Evolutionary conservation across 2,797 vertebrate genomes (phyloP), one percentile per base, ranked within the genome.

Genomic region (Peromyscus eremicus): DNA sequence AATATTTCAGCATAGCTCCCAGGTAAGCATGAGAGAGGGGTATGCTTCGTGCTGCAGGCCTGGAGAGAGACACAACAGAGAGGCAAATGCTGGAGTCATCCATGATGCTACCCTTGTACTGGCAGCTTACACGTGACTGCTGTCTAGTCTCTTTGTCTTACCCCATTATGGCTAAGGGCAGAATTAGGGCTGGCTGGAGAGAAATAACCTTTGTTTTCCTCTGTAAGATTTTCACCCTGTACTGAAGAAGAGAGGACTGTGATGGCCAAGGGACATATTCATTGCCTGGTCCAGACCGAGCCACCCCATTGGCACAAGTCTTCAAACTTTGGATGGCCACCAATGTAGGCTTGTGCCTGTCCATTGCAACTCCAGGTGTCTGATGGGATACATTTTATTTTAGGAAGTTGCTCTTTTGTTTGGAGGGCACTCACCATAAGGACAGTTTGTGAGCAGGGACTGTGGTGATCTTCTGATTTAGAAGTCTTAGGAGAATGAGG

Each of bases 321-420:
- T 29, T 4, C 6, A 71, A 32, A 37, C 66, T 80, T 66, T 34
- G 57, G 52, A 55, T 82, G 8, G 46, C 46, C 76, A 85, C 34
- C 68, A 79, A 68, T 0, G 2, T 9, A 3, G 8, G 13, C 27
- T n/a, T 17, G 0, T 10, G 8, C 3, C 43, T 46, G 16, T 27
- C 68, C 10, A 1, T 37, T 32, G 2, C 6, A 68, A 1, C 0
- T 6, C 80, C 1, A 46, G 46, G 75, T 37, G 71, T 92, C 60
- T 25, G 52, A 57, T 75, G 25, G 17, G 64, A 64, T 0, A 0
- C 2, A 1, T 83, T 60, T 91, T 70, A 43, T 79, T 84, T 70
- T 66, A 46, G 57, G 55, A 90, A 68, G 6, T 23, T 60, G 82
- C 37, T 89, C 62, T 70, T 73, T 93, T 73, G 52, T 21, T 55